A percentile compares a stretch with the other conserved stretches of the same genome.
phyloP scores from a whole-genome alignment of 2,888 invertebrate species.

The Pterobdella sp. region DNA sequence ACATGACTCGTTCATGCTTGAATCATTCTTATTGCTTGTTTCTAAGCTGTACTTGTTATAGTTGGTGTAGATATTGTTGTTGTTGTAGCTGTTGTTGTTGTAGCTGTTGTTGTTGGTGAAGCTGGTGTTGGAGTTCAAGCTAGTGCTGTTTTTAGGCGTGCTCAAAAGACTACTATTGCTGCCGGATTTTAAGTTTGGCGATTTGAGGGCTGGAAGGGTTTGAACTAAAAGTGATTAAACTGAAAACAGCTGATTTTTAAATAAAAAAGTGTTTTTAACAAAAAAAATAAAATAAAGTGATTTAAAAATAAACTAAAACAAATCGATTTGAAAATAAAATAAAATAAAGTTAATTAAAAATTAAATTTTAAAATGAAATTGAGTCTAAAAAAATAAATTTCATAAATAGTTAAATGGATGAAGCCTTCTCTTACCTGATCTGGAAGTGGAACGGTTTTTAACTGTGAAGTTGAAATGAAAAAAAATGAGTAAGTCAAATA shows the following conservation, averaged over 20 bases:
- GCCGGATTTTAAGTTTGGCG: not conserved
- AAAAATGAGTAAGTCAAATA: too few relatives aligned
- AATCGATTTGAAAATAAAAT: not conserved
- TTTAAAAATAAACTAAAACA: constrained; percentile 2
- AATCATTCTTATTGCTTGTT: not conserved
- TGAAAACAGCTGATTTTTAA: not conserved
- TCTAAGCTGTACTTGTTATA: not conserved
- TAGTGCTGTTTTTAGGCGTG: not conserved
- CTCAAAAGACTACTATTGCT: not conserved
- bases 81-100: not conserved
- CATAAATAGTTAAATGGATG: not conserved
- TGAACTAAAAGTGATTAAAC: constrained; percentile 9
- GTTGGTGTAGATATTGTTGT: constrained; percentile 1
- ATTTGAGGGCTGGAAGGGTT: constrained; percentile 4
- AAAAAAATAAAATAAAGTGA: not conserved
- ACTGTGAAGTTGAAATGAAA: too few relatives aligned
- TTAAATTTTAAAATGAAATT: not conserved
- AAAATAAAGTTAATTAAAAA: not conserved
- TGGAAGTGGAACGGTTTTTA: not conserved
- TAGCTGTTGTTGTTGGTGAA: not conserved
- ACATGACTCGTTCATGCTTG: constrained; percentile 16
- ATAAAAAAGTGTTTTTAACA: not conserved
- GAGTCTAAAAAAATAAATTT: not conserved
- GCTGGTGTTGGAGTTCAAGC: not conserved
- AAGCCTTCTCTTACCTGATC: not conserved